Percentiles rank a stretch among this genome's conserved stretches.
phyloP scores from a whole-genome alignment of 2,113 vertebrate species.

The Octodon degus region DNA sequence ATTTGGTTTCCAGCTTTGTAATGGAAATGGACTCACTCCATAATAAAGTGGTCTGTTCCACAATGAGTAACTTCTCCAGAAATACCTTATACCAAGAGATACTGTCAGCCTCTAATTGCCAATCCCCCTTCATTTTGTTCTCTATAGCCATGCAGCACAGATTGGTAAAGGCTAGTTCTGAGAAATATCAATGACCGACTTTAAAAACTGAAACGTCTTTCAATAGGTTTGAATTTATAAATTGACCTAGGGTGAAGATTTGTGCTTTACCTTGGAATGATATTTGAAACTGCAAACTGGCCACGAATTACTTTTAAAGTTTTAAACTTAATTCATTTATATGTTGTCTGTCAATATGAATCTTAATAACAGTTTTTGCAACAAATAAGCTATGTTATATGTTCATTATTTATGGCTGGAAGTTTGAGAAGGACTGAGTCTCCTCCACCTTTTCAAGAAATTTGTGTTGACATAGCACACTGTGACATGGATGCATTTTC shows the following conservation, averaged over 20 bases:
- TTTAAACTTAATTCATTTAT: constrained; percentile 2
- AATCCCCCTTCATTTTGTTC: background rate
- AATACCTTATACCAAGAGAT: background rate
- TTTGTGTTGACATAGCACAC: background rate
- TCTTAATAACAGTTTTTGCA: background rate
- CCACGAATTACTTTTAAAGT: background rate
- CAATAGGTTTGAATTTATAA: constrained; percentile 6
- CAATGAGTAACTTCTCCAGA: background rate
- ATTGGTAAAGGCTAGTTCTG: background rate
- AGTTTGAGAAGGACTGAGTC: background rate
- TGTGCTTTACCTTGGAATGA: background rate
- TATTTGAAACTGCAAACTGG: background rate
- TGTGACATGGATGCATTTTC: background rate
- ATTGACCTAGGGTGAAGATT: background rate
- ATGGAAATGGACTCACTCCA: background rate
- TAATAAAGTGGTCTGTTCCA: background rate
- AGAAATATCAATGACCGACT: background rate
- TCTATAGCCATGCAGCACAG: background rate
- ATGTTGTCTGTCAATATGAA: background rate
- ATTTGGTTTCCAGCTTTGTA: constrained; percentile 7
- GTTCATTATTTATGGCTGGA: background rate
- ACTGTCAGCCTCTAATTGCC: background rate
- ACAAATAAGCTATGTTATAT: background rate
- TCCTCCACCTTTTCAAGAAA: background rate
- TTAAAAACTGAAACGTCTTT: background rate